phyloP scores from a whole-genome alignment of 2,888 invertebrate species.

The Euplexia lucipara region DNA sequence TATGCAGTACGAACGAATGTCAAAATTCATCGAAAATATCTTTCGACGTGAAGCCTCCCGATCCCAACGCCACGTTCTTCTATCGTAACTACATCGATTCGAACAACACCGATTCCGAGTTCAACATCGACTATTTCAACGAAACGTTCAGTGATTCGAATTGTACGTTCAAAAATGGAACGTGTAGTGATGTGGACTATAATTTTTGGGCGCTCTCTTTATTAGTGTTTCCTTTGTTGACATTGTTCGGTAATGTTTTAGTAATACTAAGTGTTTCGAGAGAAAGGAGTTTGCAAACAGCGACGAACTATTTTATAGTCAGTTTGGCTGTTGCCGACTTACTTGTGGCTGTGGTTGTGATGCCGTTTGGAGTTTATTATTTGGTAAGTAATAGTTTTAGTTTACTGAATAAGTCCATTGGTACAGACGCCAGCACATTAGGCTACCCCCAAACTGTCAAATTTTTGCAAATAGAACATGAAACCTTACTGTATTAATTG shows the following conservation, averaged over 20 bases:
- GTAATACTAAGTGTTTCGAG: conserved; percentile 98
- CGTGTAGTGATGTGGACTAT: conserved; percentile 88
- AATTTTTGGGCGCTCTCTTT: conserved; percentile 97
- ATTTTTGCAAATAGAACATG: too few species aligned
- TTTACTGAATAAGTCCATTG: too few species aligned
- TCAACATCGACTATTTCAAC: conserved; percentile 76
- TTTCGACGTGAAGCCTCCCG: conserved; percentile 72
- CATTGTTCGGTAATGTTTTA: conserved; percentile 98
- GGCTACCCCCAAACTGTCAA: too few species aligned
- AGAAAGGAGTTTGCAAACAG: conserved; percentile 97
- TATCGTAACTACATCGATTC: conserved; percentile 55
- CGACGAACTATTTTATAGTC: conserved; percentile 99
- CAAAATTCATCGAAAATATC: conserved; percentile 76
- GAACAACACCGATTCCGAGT: conserved; percentile 65
- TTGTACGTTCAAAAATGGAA: conserved; percentile 80
- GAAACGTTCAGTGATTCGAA: conserved; percentile 78
- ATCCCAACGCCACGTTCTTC: conserved; percentile 66
- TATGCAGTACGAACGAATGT: conserved; percentile 70
- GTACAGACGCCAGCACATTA: too few species aligned
- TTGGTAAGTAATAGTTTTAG: conserved; percentile 96
- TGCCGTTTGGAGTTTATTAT: conserved; percentile 99
- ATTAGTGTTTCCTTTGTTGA: conserved; percentile 97
- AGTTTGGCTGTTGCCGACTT: conserved; percentile 99
- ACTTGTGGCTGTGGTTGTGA: conserved; percentile 98
- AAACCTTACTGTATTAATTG: too few species aligned